These are phyloP conservation scores for Mesorhabditis spiculigera DNA, from an alignment of 2,888 invertebrate species.

Conservation along the genomic window DNA sequence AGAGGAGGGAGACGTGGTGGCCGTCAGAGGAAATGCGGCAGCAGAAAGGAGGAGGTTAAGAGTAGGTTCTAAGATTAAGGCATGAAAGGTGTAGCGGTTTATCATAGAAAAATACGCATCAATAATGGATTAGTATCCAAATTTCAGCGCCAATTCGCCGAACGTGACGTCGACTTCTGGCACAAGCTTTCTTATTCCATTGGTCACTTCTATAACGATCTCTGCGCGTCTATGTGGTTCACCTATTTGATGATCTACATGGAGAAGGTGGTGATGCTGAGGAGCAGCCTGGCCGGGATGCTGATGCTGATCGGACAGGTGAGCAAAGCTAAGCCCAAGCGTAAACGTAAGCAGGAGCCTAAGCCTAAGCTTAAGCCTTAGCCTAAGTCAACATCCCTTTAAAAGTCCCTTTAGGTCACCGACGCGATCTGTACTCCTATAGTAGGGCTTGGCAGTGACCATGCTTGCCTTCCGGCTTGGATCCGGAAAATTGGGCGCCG, in stretches of 20 bases:
- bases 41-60: conserved; percentile 1
- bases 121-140: not conserved
- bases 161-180: not conserved
- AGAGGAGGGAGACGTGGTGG: not conserved
- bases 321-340: not conserved
- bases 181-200: conserved; percentile 59
- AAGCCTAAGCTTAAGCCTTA: no score
- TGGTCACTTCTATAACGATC: conserved; percentile 85
- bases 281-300: conserved; percentile 61
- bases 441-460: conserved; percentile 78
- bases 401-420: conserved; percentile 64
- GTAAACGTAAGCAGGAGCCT: no score
- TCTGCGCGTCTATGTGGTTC: conserved; percentile 91
- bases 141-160: not conserved
- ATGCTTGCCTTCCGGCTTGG: conserved; percentile 67
- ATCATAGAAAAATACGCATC: not conserved
- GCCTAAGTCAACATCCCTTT: no score
- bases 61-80: not conserved
- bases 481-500: conserved; percentile 71
- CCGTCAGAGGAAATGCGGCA: not conserved
- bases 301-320: conserved; percentile 74
- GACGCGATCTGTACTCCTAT: conserved; percentile 84
- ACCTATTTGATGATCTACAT: conserved; percentile 83
- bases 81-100: no score
- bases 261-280: conserved; percentile 62